Conservation (phyloP, 2,888 invertebrate species). For the Muscina levida region DNA sequence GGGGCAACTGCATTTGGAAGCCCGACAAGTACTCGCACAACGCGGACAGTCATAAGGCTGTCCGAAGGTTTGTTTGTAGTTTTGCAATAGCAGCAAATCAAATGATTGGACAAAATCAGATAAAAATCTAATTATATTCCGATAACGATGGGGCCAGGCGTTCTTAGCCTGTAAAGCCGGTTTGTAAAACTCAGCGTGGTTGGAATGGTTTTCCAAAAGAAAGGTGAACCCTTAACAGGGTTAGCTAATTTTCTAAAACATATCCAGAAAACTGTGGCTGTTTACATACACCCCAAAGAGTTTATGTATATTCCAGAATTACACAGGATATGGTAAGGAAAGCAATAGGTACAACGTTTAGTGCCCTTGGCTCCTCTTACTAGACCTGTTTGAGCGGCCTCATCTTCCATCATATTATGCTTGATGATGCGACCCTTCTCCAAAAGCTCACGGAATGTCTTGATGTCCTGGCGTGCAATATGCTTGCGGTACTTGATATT, state of each 20-base stretch:
- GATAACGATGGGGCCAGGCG: conserved; percentile 42
- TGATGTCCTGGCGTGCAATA: conserved; percentile 74
- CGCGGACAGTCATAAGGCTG: no score
- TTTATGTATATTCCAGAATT: conserved; percentile 28
- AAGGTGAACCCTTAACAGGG: conserved; percentile 19
- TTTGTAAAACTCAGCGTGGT: conserved; percentile 32
- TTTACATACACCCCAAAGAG: conserved; percentile 46
- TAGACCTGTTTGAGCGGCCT: conserved; percentile 62
- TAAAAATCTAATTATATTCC: no score
- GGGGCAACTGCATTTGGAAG: not conserved
- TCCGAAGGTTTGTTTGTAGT: not conserved
- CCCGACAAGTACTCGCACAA: not conserved
- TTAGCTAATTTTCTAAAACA: conserved; percentile 13
- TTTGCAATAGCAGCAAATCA: no score
- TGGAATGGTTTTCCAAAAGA: not conserved
- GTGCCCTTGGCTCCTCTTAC: conserved; percentile 64
- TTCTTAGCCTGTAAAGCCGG: conserved; percentile 61
- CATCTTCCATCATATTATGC: conserved; percentile 67
- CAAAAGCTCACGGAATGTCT: conserved; percentile 73
- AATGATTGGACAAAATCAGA: no score
- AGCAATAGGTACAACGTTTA: conserved; percentile 75
- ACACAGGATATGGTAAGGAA: conserved; percentile 33
- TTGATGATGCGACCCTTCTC: conserved; percentile 75
- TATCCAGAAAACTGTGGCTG: conserved; percentile 36
- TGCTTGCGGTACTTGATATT: conserved; percentile 72